phyloP scores from a whole-genome alignment of 2,797 vertebrate genomes.

The Siniperca scherzeri region DNA sequence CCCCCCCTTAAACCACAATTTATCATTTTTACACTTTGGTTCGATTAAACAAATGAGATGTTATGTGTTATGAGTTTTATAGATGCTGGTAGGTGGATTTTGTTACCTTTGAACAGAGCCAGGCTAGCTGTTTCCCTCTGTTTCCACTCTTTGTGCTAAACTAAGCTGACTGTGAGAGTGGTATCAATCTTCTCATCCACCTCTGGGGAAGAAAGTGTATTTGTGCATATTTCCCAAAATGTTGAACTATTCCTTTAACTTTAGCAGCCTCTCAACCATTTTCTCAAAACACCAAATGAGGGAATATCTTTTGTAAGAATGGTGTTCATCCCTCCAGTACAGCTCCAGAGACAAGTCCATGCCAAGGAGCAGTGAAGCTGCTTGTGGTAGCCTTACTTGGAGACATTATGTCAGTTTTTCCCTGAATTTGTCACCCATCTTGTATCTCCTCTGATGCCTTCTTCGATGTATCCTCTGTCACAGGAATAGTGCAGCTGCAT shows the following conservation, averaged over 20 bases:
- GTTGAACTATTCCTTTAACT: constrained; percentile 6
- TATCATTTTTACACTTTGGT: background rate
- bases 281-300: background rate
- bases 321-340: background rate
- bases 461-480: constrained; percentile 17
- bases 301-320: constrained; percentile 9
- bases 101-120: background rate
- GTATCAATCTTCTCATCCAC: background rate
- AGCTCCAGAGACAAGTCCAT: background rate
- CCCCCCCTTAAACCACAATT: background rate
- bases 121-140: constrained; percentile 19
- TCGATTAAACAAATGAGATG: background rate
- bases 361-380: background rate
- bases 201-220: background rate
- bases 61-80: background rate
- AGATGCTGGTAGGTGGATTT: background rate
- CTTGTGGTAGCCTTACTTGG: background rate
- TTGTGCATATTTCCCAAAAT: background rate
- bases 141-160: constrained; percentile 23
- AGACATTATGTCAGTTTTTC: constrained; percentile 1
- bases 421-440: background rate
- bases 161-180: background rate
- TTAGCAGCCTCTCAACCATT: background rate
- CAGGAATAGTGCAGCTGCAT: constrained; percentile 72
- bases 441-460: background rate